Conservation (phyloP, 2,797 vertebrate genomes). For the Amazonetta brasiliensis region DNA sequence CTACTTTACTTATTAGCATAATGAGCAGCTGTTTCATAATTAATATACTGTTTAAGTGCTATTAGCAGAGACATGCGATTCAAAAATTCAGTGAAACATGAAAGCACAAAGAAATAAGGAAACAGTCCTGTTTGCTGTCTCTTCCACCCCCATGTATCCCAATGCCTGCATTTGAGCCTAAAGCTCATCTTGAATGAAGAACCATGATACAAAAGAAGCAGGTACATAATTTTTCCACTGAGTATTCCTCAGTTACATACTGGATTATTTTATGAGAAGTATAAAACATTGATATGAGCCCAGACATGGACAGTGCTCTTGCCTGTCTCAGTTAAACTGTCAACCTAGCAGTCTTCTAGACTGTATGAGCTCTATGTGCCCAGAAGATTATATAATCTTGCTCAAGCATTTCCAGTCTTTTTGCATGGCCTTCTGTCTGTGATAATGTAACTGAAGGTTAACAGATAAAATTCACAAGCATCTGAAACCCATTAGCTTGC, state of each 20-base stretch:
- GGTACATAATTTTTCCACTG: neutral
- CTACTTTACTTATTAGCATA: neutral
- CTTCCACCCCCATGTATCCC: neutral
- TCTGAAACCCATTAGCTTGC: neutral
- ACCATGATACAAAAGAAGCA: neutral
- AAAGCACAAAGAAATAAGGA: neutral
- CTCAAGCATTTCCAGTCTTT: neutral
- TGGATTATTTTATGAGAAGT: neutral
- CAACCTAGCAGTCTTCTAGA: neutral
- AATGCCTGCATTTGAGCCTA: neutral
- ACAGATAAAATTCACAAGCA: neutral
- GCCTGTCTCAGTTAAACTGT: neutral
- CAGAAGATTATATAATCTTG: neutral
- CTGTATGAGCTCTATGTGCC: neutral
- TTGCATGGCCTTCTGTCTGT: neutral
- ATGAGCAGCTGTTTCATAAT: constrained; percentile 2
- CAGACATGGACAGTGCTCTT: neutral
- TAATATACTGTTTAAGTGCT: neutral
- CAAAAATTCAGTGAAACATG: neutral
- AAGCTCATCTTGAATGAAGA: neutral
- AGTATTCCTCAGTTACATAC: neutral
- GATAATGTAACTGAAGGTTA: neutral
- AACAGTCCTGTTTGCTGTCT: fast-evolving
- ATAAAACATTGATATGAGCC: neutral
- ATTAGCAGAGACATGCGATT: neutral